Conservation (phyloP, 2,113 vertebrate genomes). For the Manacus vitellinus region DNA sequence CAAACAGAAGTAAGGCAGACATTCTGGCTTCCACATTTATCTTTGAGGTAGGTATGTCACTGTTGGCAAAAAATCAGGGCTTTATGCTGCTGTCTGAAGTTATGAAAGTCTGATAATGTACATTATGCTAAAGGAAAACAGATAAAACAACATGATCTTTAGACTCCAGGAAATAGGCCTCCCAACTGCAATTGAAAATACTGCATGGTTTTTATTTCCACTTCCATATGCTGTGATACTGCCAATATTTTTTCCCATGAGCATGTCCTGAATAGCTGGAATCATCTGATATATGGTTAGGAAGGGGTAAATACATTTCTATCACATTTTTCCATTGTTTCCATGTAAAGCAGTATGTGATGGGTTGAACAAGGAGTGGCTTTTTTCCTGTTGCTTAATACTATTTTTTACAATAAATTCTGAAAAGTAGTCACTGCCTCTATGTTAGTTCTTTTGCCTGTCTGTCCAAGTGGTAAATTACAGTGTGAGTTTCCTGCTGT, state of each 20-base stretch:
- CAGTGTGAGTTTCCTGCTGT: accelerated
- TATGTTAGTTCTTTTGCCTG: not conserved
- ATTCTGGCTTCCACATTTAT: constrained; percentile 41
- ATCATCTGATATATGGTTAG: not conserved
- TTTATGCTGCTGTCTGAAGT: constrained; percentile 52
- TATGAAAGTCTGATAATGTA: constrained; percentile 51
- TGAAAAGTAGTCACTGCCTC: not conserved
- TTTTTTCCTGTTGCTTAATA: constrained; percentile 66
- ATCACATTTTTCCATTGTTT: constrained; percentile 38
- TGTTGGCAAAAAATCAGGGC: constrained; percentile 43
- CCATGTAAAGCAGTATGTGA: constrained; percentile 22
- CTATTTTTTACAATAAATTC: constrained; percentile 60
- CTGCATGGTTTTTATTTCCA: constrained; percentile 53
- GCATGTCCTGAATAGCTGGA: constrained; percentile 8
- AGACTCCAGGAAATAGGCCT: constrained; percentile 53
- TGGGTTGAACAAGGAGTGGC: constrained; percentile 13
- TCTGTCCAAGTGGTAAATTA: not conserved
- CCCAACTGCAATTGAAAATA: constrained; percentile 56
- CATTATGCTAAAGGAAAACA: constrained; percentile 66
- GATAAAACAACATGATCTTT: constrained; percentile 63
- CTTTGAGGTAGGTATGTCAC: constrained; percentile 50
- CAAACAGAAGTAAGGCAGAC: constrained; percentile 16
- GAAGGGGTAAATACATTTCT: constrained; percentile 49
- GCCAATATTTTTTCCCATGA: constrained; percentile 37
- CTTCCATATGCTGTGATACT: constrained; percentile 40